Percentiles rank a stretch among this genome's conserved stretches.
These are phyloP conservation scores for Luperina nickerlii DNA, from an alignment of 2,888 invertebrate species.

Conservation along the genomic window DNA sequence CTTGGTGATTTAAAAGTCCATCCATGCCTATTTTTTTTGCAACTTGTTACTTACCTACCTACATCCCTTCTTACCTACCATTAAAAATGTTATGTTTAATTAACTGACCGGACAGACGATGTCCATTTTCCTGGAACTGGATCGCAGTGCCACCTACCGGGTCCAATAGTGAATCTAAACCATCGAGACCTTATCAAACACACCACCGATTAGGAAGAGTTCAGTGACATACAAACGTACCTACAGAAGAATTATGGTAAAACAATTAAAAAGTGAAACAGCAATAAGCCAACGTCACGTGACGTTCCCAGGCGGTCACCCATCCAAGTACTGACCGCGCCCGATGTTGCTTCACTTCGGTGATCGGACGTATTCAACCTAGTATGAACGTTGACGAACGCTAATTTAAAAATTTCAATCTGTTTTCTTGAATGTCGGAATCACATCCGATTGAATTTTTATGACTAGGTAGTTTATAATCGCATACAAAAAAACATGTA, in stretches of 20 bases:
- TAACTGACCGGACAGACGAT: too few relatives aligned
- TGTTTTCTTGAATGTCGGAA: background rate
- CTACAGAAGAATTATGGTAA: too few relatives aligned
- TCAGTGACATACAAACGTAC: too few relatives aligned
- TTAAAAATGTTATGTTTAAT: too few relatives aligned
- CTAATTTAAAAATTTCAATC: background rate
- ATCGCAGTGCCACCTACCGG: too few relatives aligned
- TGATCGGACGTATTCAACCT: constrained; percentile 78
- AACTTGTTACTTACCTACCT: background rate
- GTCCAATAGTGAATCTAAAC: too few relatives aligned
- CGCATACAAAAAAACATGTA: too few relatives aligned
- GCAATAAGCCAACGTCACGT: constrained; percentile 82
- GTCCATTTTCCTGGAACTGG: too few relatives aligned
- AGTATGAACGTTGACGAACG: constrained; percentile 79
- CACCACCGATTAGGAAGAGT: too few relatives aligned
- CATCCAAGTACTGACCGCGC: constrained; percentile 84
- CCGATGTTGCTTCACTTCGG: constrained; percentile 36
- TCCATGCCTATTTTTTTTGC: background rate
- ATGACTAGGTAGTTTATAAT: too few relatives aligned
- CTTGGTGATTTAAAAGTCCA: background rate
- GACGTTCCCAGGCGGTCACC: constrained; percentile 88
- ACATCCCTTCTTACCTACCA: too few relatives aligned
- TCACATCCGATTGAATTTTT: background rate
- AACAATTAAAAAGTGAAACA: background rate
- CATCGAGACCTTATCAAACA: too few relatives aligned